Percentiles rank a stretch among this genome's conserved stretches.
Conservation (phyloP, 2,888 invertebrate genomes). For the Glaucopsyche alexis region DNA sequence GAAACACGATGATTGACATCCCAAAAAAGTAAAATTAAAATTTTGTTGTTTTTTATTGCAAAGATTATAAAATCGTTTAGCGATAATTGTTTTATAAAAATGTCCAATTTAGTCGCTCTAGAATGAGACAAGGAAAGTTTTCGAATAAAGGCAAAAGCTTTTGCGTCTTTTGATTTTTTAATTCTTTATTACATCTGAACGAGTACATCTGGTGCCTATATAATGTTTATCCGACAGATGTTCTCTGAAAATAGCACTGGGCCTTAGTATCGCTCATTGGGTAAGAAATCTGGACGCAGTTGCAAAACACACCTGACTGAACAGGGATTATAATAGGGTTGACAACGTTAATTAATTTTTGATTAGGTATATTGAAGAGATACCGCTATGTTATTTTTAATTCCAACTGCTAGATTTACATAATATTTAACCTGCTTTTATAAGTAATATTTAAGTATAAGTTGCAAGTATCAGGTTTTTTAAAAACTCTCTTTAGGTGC, state of each 20-base stretch:
- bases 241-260: constrained; percentile 20
- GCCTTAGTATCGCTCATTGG: constrained; percentile 30
- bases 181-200: not conserved
- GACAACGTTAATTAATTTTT: not conserved
- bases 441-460: too few relatives aligned
- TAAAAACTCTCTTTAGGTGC: too few relatives aligned
- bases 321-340: constrained; percentile 37
- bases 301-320: constrained; percentile 56
- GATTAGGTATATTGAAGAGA: not conserved
- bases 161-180: not conserved
- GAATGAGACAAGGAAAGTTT: not conserved
- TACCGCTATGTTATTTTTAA: too few relatives aligned
- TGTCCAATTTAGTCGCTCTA: too few relatives aligned
- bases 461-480: too few relatives aligned
- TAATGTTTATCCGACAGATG: constrained; percentile 20
- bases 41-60: too few relatives aligned
- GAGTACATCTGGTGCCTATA: constrained; percentile 4
- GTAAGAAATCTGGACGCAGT: constrained; percentile 52
- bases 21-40: not conserved
- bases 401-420: too few relatives aligned
- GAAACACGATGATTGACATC: not conserved
- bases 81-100: too few relatives aligned
- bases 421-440: too few relatives aligned
- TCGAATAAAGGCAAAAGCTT: not conserved
- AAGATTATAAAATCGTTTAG: too few relatives aligned